phyloP scores from a whole-genome alignment of 2,113 vertebrate genomes.

The Hydrochoerus hydrochaeris region DNA sequence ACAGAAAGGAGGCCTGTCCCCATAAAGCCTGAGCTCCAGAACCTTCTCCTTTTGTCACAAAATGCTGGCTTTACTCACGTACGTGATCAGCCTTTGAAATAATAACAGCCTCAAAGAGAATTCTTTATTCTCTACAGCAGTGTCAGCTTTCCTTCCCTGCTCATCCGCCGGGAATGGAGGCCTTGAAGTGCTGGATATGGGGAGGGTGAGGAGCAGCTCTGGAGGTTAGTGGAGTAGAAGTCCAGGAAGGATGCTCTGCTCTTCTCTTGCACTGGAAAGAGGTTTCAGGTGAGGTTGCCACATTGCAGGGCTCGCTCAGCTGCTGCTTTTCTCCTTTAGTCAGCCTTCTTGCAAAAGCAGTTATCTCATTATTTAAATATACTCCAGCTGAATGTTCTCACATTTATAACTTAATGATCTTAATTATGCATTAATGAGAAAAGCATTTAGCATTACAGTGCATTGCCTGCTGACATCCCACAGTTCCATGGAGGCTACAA shows the following conservation, averaged over 20 bases:
- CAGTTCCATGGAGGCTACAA: not conserved
- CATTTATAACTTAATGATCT: conserved; percentile 67
- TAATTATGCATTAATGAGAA: conserved; percentile 58
- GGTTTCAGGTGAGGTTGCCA: not conserved
- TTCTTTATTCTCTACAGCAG: not conserved
- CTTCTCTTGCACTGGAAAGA: not conserved
- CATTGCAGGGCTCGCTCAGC: not conserved
- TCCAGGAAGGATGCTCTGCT: not conserved
- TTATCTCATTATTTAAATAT: conserved; percentile 65
- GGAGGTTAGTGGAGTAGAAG: not conserved
- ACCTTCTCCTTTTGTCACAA: not conserved
- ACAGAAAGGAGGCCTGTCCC: not conserved
- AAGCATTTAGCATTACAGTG: not conserved
- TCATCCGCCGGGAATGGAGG: not conserved
- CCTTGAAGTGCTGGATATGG: not conserved
- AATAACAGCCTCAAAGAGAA: not conserved
- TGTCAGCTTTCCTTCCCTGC: not conserved
- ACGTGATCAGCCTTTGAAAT: not conserved
- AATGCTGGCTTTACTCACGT: not conserved
- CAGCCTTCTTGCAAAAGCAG: conserved; percentile 24
- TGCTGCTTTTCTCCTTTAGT: not conserved
- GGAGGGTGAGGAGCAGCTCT: accelerated
- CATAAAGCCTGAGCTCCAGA: not conserved
- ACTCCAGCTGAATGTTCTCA: conserved; percentile 53
- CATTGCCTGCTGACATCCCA: not conserved